These are phyloP conservation scores for Hydrozoanthus tunicans DNA, from an alignment of 64 coral and sea anemone species.

Conservation along the genomic window DNA sequence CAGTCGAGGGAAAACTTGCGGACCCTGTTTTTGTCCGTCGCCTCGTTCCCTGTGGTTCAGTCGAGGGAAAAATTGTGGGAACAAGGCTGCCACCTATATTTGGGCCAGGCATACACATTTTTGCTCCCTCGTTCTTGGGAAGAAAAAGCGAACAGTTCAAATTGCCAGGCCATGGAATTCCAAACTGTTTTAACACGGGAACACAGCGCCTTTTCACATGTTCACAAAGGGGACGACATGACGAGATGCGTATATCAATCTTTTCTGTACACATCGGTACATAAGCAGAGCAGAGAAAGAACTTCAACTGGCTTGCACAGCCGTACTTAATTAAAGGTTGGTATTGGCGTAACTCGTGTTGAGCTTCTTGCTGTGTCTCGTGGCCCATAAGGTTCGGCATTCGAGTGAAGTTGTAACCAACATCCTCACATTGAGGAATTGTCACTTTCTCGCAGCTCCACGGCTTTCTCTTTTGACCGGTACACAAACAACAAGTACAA, in stretches of 20 bases:
- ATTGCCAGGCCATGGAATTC: conserved; percentile 75
- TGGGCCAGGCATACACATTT: conserved; percentile 96
- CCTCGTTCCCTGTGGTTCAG: background rate
- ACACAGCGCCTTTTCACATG: conserved; percentile 76
- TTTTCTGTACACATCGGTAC: conserved; percentile 88
- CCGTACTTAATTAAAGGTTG: conserved; percentile 64
- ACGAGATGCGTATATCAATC: conserved; percentile 71
- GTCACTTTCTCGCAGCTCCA: conserved; percentile 90
- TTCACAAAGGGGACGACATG: conserved; percentile 93
- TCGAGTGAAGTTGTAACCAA: conserved; percentile 88
- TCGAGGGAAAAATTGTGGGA: conserved; percentile 27
- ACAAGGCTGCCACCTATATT: conserved; percentile 47
- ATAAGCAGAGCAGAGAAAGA: conserved; percentile 94
- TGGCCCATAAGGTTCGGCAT: conserved; percentile 90
- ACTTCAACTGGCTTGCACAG: conserved; percentile 78
- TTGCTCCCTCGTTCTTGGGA: conserved; percentile 53
- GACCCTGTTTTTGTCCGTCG: conserved; percentile 48
- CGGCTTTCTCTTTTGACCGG: conserved; percentile 50
- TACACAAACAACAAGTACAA: conserved; percentile 41
- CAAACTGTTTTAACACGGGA: conserved; percentile 76
- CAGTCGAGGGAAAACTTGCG: conserved; percentile 15
- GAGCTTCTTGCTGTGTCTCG: conserved; percentile 76
- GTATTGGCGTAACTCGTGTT: conserved; percentile 61
- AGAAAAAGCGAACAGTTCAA: conserved; percentile 92
- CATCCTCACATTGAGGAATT: conserved; percentile 50